A percentile compares a stretch with the other conserved stretches of the same genome.
Conservation (phyloP, 92 coral and sea anemone genomes). For the Phymanthus crucifer region DNA sequence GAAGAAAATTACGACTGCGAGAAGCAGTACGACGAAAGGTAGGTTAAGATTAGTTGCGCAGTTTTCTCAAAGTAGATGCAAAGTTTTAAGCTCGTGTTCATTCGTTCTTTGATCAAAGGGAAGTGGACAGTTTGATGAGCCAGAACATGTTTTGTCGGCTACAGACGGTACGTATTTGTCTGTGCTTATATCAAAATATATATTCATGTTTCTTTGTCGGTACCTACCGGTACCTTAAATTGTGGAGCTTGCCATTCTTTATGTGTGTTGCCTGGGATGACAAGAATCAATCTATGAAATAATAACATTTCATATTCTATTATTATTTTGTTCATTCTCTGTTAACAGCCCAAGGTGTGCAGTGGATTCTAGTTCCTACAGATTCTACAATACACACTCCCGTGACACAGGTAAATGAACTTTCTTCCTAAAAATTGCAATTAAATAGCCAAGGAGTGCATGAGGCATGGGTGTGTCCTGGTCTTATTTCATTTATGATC, state of each 20-base stretch:
- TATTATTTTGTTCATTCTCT: neutral
- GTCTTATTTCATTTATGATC: too few relatives aligned
- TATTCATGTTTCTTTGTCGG: neutral
- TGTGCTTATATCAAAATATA: neutral
- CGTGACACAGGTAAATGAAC: neutral
- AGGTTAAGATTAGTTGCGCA: neutral
- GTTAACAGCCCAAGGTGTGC: neutral
- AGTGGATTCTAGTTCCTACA: neutral
- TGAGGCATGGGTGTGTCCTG: too few relatives aligned
- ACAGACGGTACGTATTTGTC: neutral
- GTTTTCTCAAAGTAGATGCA: neutral
- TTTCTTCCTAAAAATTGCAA: too few relatives aligned
- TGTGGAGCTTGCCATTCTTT: neutral
- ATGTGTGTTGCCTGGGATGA: too few relatives aligned
- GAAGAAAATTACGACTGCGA: conserved; percentile 71
- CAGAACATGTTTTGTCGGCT: neutral
- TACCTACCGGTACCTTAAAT: neutral
- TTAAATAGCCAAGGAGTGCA: too few relatives aligned
- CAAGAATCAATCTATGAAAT: neutral
- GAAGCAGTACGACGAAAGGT: conserved; percentile 80
- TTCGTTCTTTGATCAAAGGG: neutral
- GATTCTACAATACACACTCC: neutral
- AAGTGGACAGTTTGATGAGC: neutral
- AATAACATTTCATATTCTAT: neutral
- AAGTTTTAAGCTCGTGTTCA: neutral